These are phyloP conservation scores for Apteryx owenii DNA, from an alignment of 2,113 vertebrate genomes.

Conservation along the genomic window DNA sequence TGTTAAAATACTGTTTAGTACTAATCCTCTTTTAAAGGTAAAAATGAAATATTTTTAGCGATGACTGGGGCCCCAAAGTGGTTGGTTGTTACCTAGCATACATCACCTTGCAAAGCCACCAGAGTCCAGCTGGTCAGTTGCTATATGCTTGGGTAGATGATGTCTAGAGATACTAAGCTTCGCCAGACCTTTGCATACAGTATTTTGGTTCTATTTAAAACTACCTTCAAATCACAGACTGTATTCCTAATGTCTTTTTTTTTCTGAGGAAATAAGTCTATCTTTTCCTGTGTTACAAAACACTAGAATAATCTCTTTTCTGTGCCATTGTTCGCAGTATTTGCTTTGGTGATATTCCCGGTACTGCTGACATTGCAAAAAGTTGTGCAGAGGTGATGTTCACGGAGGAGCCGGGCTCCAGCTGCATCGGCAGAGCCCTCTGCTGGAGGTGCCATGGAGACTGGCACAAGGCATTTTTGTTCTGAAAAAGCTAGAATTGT, in stretches of 20 bases:
- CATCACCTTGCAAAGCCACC: background rate
- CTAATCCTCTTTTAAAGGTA: background rate
- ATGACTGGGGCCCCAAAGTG: accelerated
- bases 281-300: background rate
- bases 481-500: background rate
- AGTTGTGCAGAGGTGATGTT: conserved; percentile 22
- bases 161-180: background rate
- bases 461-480: background rate
- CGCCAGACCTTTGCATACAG: background rate
- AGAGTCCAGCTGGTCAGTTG: background rate
- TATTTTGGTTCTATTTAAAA: background rate
- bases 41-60: background rate
- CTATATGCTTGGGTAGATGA: background rate
- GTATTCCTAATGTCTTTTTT: background rate
- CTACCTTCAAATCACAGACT: background rate
- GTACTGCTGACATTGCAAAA: background rate
- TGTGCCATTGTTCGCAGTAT: background rate
- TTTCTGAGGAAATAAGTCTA: background rate
- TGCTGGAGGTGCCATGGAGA: conserved; percentile 11
- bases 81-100: background rate
- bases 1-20: background rate
- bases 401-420: background rate
- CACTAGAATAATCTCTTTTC: background rate
- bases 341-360: conserved; percentile 27
- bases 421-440: conserved; percentile 54